A percentile compares a stretch with the other conserved stretches of the same genome.
phyloP scores from a whole-genome alignment of 2,113 vertebrate genomes.

The Cyprinodon brontotheroides region DNA sequence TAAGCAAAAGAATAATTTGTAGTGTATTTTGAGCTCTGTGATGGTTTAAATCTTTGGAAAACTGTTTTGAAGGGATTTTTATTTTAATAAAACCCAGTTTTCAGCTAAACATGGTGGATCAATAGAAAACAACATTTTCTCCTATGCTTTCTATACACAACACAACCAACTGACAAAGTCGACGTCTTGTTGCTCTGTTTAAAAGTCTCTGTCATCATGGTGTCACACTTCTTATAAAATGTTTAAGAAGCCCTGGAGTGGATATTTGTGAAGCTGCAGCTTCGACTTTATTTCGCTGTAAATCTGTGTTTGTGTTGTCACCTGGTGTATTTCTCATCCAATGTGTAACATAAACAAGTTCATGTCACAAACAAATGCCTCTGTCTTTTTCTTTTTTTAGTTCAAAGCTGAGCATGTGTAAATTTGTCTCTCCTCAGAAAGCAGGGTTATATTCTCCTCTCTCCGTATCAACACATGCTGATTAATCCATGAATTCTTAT shows the following conservation, averaged over 20 bases:
- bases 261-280: slow-evolving; percentile 22
- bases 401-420: neutral
- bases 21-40: too few relatives aligned
- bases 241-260: neutral
- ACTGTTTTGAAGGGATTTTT: too few relatives aligned
- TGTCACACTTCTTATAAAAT: neutral
- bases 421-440: slow-evolving; percentile 15
- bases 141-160: too few relatives aligned
- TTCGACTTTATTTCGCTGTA: slow-evolving; percentile 18
- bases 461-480: slow-evolving; percentile 20
- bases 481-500: slow-evolving; percentile 60
- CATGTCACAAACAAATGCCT: slow-evolving; percentile 25
- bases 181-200: slow-evolving; percentile 6
- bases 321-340: slow-evolving; percentile 36
- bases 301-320: slow-evolving; percentile 45
- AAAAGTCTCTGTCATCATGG: neutral
- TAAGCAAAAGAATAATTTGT: too few relatives aligned
- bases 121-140: too few relatives aligned
- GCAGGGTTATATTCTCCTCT: neutral
- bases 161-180: neutral
- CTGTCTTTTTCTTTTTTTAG: neutral
- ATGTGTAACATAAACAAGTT: slow-evolving; percentile 55
- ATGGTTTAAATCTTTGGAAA: too few relatives aligned
- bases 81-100: too few relatives aligned
- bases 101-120: too few relatives aligned